A percentile compares a stretch with the other conserved stretches of the same genome.
phyloP scores from a whole-genome alignment of 1,140 invertebrate species.

The Nasonia longicornis region DNA sequence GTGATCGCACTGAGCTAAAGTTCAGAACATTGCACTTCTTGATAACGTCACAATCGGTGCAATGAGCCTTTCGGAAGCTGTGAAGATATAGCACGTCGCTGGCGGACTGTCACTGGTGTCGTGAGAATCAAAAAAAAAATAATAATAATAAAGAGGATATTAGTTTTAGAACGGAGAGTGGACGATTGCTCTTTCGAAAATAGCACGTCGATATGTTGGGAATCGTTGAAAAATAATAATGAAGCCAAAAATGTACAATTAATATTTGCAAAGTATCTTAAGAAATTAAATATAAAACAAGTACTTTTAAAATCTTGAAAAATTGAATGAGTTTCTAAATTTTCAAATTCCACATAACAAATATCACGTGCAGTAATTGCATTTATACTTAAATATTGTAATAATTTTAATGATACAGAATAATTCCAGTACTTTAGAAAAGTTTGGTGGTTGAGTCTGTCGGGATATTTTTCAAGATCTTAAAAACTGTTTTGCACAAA shows the following conservation, averaged over 20 bases:
- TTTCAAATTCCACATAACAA: not conserved
- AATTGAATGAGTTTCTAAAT: not conserved
- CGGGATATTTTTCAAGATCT: constrained; percentile 38
- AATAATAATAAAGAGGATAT: constrained; percentile 8
- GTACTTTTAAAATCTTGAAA: constrained; percentile 41
- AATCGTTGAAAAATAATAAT: constrained; percentile 39
- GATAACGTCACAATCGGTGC: constrained; percentile 34
- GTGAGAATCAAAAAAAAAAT: constrained; percentile 38
- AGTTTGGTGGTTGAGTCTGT: not conserved
- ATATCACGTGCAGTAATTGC: not conserved
- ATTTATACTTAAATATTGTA: constrained; percentile 10
- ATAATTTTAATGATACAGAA: not conserved
- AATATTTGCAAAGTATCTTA: constrained; percentile 44
- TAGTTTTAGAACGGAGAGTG: constrained; percentile 39
- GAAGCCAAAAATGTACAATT: constrained; percentile 45
- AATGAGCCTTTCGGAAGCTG: constrained; percentile 49
- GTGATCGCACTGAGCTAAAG: constrained; percentile 41
- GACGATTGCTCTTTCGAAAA: constrained; percentile 39
- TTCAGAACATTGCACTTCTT: constrained; percentile 47
- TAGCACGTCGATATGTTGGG: constrained; percentile 32
- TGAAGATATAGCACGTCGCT: constrained; percentile 44
- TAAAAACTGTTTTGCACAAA: constrained; percentile 38
- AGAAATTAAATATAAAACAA: constrained; percentile 18
- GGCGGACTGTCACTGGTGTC: constrained; percentile 26
- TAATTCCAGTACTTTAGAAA: not conserved